Base-by-base conservation (phyloP, 2,888 invertebrate species). In the Drosophila kuntzei region DNA sequence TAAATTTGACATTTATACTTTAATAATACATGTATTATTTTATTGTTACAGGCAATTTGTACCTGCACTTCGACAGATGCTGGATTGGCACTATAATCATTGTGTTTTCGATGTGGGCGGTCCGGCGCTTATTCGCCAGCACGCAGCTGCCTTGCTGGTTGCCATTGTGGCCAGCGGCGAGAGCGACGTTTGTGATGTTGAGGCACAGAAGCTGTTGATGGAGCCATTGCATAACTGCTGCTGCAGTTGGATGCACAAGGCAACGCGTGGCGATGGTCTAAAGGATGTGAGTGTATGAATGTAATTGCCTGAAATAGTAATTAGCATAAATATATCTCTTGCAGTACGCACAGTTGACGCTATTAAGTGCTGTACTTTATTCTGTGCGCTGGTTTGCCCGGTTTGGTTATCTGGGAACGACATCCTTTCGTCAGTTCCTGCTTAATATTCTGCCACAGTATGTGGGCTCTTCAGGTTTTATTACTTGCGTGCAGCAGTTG, bases 61-160 rank as follows among this genome's bases (percentile, higher is more conserved):
- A 59, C 86, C 91, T 67, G 91, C 92, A 29, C 82, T 92, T 44
- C 90, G 91, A 41, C 92, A 91, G 68, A 84, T 91, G 82, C 79
- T 92, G 43, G 90, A 92, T 73, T 92, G 92, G 91, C 92, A 92
- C 69, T 91, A 87, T 82, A 89, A 92, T 81, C 89, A 91, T 86
- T 86, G 90, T 50, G 79, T 87, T 63, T 91, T 90, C 64, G 90
- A 91, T 57, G 76, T 89, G 76, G 91, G 91, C 79, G 91, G 90
- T 41, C 86, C 92, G 32, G 89, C 86, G 62, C 76, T 92, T 36
- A 87, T 92, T 53, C 85, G 91, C 14, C 92, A 92, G 69, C 92
- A 92, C 90, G 92, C 92, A 77, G 80, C 92, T 36, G 91, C 92
- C 7, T 49, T 92, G 37, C 58, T 92, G 11, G 80, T 84, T 18